Conservation (phyloP, 2,888 invertebrate species). For the Chelonus formosanus region DNA sequence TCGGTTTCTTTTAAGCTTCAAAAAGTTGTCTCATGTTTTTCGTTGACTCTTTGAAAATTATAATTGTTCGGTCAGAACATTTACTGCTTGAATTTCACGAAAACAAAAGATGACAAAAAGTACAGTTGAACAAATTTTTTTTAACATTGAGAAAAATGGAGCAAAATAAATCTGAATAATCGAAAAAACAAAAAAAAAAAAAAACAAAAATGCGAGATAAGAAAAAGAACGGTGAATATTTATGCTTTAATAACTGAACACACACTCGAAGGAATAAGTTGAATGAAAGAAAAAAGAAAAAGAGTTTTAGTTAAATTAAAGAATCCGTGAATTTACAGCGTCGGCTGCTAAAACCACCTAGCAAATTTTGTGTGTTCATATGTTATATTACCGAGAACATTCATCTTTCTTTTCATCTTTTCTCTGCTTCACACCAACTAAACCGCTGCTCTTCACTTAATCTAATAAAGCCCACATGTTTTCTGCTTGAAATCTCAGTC, state of each 20-base stretch:
- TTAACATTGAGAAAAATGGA: not conserved
- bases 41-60: too few species aligned
- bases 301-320: constrained; percentile 57
- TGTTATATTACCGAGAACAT: constrained; percentile 30
- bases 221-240: not conserved
- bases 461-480: constrained; percentile 49
- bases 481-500: constrained; percentile 39
- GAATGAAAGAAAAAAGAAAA: constrained; percentile 30
- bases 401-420: constrained; percentile 34
- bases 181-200: not conserved
- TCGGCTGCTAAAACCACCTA: constrained; percentile 44
- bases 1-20: constrained; percentile 58
- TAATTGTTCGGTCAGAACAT: too few species aligned
- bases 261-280: constrained; percentile 9
- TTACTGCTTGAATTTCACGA: too few species aligned
- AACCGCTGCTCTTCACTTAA: constrained; percentile 40
- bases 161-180: not conserved
- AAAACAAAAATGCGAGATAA: constrained; percentile 1
- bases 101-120: too few species aligned
- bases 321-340: constrained; percentile 54
- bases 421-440: constrained; percentile 26
- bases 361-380: constrained; percentile 25
- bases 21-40: too few species aligned
- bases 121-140: too few species aligned
- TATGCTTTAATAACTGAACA: not conserved